Base-by-base conservation (phyloP, 2,888 invertebrate species). In the Yponomeuta sedellus region DNA sequence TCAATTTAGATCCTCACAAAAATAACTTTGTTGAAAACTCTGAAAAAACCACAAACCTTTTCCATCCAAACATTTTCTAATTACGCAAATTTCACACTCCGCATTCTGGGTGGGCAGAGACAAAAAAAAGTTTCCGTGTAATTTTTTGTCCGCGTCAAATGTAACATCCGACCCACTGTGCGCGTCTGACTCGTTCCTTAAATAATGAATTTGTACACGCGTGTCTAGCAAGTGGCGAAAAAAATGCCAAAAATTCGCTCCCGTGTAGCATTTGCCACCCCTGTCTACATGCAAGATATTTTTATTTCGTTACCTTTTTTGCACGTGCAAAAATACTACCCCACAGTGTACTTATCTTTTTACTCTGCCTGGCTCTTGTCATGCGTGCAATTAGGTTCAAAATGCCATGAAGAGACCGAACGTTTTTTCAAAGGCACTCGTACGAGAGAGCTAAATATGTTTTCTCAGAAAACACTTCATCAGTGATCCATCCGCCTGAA, bases 161-260 rank as follows among this genome's bases (percentile, higher is more conserved):
- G 28, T 34, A 12, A 8, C 44, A 12, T 16, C 44, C 44, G 16
- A 16, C 44, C 44, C 44, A 52, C 44, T 52, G 44, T 52, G 44
- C 44, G 44, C 16, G 16, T 52, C 16, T 16, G 44, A 16, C 16
- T 16, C 16, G 44, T 52, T 52, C 44, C 44, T 52, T 52, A 52
- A 62, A 62, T 62, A 39, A 62, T 62, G 62, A 62, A 62, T 62
- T 62, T 39, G 62, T 62, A 62, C 62, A 62, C 62, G 62, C 39
- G 62, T 40, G 34, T 20, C 44, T 22, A 59, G 59, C 25, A 59
- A 20, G 59, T 59, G 59, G 25, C 62, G 62, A 19, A 62, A 62
- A 62, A 62, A 39, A 62, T 62, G 59, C 19, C 16, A 39, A 34
- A 34, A 62, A 62, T 62, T 39, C 39, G 39, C 25, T 19, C 11